Evolutionary conservation across 2,888 invertebrate genomes (phyloP).

Genomic region (Acrocyrtus sp.): DNA sequence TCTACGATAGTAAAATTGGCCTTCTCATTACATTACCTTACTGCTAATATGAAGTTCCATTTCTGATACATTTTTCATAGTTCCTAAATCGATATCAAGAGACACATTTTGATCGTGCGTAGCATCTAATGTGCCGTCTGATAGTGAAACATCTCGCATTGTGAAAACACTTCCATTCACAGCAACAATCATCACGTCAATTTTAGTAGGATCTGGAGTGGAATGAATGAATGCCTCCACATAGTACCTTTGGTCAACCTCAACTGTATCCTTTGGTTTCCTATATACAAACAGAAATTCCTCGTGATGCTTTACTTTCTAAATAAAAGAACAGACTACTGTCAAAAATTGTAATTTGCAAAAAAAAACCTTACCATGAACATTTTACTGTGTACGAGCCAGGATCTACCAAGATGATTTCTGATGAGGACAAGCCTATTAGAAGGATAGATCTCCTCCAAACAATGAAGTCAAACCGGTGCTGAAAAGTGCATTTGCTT

Average conservation of each 20-base stretch:
- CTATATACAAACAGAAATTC: too few relatives aligned
- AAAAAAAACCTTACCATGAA: slow-evolving; percentile 30
- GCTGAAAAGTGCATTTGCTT: slow-evolving; percentile 35
- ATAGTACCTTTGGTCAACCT: slow-evolving; percentile 24
- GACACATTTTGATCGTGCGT: slow-evolving; percentile 55
- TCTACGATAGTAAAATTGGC: too few relatives aligned
- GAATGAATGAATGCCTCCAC: slow-evolving; percentile 58
- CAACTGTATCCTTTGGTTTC: not conserved
- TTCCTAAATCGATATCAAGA: slow-evolving; percentile 55
- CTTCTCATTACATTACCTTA: not conserved
- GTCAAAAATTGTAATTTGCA: too few relatives aligned
- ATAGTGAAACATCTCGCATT: slow-evolving; percentile 47
- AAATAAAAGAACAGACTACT: too few relatives aligned
- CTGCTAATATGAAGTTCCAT: not conserved
- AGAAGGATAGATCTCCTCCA: slow-evolving; percentile 59
- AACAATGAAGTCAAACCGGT: slow-evolving; percentile 57
- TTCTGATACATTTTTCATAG: slow-evolving; percentile 23
- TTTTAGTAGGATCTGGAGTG: slow-evolving; percentile 51
- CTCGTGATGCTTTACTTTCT: too few relatives aligned
- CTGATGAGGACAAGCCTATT: slow-evolving; percentile 53
- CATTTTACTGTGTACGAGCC: slow-evolving; percentile 38
- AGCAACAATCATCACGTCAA: slow-evolving; percentile 52
- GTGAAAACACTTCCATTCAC: slow-evolving; percentile 31
- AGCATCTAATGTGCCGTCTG: slow-evolving; percentile 50
- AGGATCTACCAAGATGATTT: slow-evolving; percentile 56